Evolutionary conservation across 2,888 invertebrate genomes (phyloP), one percentile per base, ranked within the genome.

Genomic region (Metellina segmentata): DNA sequence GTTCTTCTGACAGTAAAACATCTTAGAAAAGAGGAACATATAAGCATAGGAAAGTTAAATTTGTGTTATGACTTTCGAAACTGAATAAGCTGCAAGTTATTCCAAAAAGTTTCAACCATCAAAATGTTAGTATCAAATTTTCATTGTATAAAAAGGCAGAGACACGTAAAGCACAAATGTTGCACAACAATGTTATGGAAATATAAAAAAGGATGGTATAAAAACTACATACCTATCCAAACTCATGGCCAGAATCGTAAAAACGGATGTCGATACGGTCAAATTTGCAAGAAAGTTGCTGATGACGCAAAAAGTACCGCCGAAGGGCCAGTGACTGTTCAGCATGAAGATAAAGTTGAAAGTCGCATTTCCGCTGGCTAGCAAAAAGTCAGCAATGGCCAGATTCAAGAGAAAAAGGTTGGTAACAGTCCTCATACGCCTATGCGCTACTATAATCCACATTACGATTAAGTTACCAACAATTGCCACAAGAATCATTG

Each of bases 391-490:
- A 9, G 94, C 93, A 13, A 93, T 81, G 9, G 94, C 90, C 61
- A 94, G 77, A 61, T 94, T 94, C 72, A 94, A 81, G 9, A 94
- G 90, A 77, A 94, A 94, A n/a, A 93, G 90, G 74, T 94, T 94
- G 49, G 94, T 94, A 0, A 93, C 93, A 0, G 93, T 94, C 34
- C 93, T 82, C 94, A 94, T 94, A 19, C 93, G 52, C 7, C 93
- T 79, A 69, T 94, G 93, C 11, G 93, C 93, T 48, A 96, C 93
- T 5, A 98, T 98, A 94, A 98, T 98, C 98, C 98, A 98, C 94
- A 98, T 97, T 82, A 98, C 98, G 93, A 98, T 97, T 74, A 97
- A 96, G 94, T 98, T 98, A 48, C 98, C 98, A 0, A 97, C 97
- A 77, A 97, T 97, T 0, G 98, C 97, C 5, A 97, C 96, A 9